Conservation (phyloP, 2,113 vertebrate genomes). For the Taxidea taxus region DNA sequence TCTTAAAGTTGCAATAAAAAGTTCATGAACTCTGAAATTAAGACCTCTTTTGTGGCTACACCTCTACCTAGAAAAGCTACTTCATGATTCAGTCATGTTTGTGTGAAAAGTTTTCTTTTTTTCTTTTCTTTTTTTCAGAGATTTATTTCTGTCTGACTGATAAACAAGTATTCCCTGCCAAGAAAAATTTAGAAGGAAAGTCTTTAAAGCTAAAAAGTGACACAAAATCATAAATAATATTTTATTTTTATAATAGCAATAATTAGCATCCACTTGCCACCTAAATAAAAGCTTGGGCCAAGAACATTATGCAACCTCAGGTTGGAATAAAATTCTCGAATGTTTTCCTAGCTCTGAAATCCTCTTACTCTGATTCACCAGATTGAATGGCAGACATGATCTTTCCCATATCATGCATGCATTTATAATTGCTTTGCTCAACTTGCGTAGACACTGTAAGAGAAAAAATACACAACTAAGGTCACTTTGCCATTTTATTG, state of each 20-base stretch:
- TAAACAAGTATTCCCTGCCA: not conserved
- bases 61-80: not conserved
- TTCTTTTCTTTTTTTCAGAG: not conserved
- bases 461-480: not conserved
- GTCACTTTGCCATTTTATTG: not conserved
- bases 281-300: not conserved
- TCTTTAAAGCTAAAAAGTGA: not conserved
- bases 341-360: not conserved
- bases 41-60: not conserved
- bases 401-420: not conserved
- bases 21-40: not conserved
- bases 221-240: not conserved
- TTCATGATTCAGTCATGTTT: not conserved
- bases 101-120: not conserved
- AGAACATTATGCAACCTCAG: not conserved
- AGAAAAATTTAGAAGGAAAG: not conserved
- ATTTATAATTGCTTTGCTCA: not conserved
- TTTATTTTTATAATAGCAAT: slow-evolving; percentile 30
- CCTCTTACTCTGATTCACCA: not conserved
- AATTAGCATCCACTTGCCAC: not conserved
- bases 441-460: not conserved
- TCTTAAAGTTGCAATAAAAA: not conserved
- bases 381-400: not conserved
- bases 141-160: not conserved
- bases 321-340: slow-evolving; percentile 2